Base-by-base conservation (phyloP, 1,140 invertebrate genomes). In the Drosophila neocordata region DNA sequence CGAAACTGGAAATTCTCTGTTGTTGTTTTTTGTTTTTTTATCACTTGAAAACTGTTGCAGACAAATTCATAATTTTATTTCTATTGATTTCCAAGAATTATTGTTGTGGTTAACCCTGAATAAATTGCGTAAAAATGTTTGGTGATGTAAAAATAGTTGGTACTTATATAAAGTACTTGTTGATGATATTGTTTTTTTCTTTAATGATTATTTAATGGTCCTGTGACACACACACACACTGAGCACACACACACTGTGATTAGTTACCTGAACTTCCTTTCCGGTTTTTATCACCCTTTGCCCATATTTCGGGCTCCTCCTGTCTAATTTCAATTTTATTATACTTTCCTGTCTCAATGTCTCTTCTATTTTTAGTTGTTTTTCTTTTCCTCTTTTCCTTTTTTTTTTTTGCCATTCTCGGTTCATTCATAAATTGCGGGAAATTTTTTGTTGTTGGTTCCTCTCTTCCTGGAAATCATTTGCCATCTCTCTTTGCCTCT, bases 171-270 rank as follows among this genome's bases (percentile, higher is more conserved):
- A 20, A 13, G 24, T 48, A 27, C 44, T 62, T 31, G 60, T 51
- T 62, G 34, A 15, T 48, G 37, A 24, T 22, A n/a, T 48, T 59
- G 15, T 41, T 2, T 24, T 72, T 37, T 67, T 48, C 55, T 77
- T 80, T 87, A 87, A 87, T 77, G 82, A 87, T 83, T 79, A 88
- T 87, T 87, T 87, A 87, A 87, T 87, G 76, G 82, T 41, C 63
- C 60, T 41, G 51, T 85, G 76, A 69, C 65, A 60, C 64, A 68
- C 60, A 65, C 65, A 67, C 65, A 60, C 64, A 68, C 60, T 62
- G 62, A 67, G 22, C 22, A 24, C 53, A 35, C 55, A 38, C 53
- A 41, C 38, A 18, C 27, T 12, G 22, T 12, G 20, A 60, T 48
- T 48, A 48, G 38, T 72, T 83, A 83, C 79, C 79, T 83, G 78